These are phyloP conservation scores for Vultur gryphus DNA, from an alignment of 2,797 vertebrate species.

Conservation along the genomic window DNA sequence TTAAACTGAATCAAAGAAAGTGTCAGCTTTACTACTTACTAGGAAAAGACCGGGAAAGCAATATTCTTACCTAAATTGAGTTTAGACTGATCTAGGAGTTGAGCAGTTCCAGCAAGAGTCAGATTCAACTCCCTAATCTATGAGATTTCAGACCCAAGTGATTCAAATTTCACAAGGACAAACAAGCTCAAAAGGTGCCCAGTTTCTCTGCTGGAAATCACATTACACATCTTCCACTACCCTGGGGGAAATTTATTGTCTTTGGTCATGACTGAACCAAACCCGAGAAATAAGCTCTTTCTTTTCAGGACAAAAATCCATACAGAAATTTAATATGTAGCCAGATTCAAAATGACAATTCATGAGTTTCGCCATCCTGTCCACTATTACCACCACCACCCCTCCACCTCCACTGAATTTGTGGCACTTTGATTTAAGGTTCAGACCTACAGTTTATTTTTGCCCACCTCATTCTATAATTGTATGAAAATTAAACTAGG, in stretches of 20 bases:
- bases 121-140: background rate
- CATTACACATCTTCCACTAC: background rate
- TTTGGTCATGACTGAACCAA: background rate
- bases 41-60: background rate
- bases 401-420: background rate
- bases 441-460: background rate
- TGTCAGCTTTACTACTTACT: background rate
- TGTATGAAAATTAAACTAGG: background rate
- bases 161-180: background rate
- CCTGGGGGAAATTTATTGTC: background rate
- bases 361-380: background rate
- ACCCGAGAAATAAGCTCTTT: background rate
- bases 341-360: background rate
- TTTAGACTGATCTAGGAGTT: background rate
- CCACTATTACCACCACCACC: background rate
- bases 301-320: background rate
- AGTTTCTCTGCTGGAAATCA: background rate
- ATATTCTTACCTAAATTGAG: background rate
- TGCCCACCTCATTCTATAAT: background rate
- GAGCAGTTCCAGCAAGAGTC: background rate
- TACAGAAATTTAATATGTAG: background rate
- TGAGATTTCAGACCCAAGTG: background rate
- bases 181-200: background rate
- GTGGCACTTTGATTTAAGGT: background rate
- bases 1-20: slow-evolving; percentile 10